Base-by-base conservation (phyloP, 2,888 invertebrate species). In the Mythimna vitellina region DNA sequence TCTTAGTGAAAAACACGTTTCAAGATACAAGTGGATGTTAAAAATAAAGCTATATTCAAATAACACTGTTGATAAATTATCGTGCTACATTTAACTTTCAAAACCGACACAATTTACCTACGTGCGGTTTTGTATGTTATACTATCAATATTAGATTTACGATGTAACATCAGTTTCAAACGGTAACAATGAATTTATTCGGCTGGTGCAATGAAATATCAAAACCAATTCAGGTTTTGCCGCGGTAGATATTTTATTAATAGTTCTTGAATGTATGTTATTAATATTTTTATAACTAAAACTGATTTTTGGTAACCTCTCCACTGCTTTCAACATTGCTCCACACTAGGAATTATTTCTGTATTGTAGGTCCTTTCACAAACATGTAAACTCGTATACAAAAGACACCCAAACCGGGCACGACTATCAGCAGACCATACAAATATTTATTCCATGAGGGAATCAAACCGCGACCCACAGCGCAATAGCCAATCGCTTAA, bases 131-230 rank as follows among this genome's bases (percentile, higher is more conserved):
- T 56, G 49, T 12, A 29, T 49, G 53, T n/a, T n/a, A 60, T 78
- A 60, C 25, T 58, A 53, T 51, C 73, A 56, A 56, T 61, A 65
- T 57, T 79, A 29, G 38, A 64, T 78, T 65, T 77, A 60, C 42
- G 51, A 61, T 61, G 22, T 25, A 56, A 65, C 60, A 65, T 56
- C 54, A 22, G 22, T 78, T 78, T 25, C 38, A 71, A 60, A 56
- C 10, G 53, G 73, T 51, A n/a, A 72, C 25, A 65, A 60, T 65
- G n/a, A 65, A 61, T 65, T 78, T n/a, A 64, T 72, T 79, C 61
- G 22, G n/a, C 8, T 65, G 7, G 12, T 17, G n/a, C 14, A 12
- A 29, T 76, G 35, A 67, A 67, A 67, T 76, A 56, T 56, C 29
- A 67, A 29, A 57, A 54, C 8, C 20, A 56, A 29, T 29, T 56